Percentiles rank a stretch among this genome's conserved stretches.
These are phyloP conservation scores for Regulus satrapa DNA, from an alignment of 2,113 vertebrate genomes.

Conservation along the genomic window DNA sequence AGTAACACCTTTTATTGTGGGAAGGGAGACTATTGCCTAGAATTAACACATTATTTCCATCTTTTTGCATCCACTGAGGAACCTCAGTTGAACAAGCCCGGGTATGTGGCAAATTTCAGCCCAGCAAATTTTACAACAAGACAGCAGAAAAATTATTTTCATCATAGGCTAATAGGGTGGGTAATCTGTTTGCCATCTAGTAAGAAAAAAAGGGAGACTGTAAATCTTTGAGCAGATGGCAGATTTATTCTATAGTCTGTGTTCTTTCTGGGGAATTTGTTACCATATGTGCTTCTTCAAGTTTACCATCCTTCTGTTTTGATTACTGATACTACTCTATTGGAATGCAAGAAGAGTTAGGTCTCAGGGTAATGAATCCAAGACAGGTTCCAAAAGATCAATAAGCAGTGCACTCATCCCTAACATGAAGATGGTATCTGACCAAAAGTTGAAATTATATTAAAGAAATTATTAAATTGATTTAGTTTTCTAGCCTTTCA, in stretches of 20 bases:
- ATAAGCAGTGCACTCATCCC: background rate
- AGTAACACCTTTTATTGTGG: background rate
- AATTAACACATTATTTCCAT: background rate
- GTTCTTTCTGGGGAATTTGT: slow-evolving; percentile 23
- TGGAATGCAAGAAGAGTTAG: background rate
- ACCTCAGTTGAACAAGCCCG: background rate
- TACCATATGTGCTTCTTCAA: background rate
- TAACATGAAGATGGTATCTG: background rate
- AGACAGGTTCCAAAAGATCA: background rate
- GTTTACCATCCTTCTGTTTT: slow-evolving; percentile 14
- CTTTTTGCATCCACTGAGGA: background rate
- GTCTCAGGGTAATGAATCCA: background rate
- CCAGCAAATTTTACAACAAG: background rate
- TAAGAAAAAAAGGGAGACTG: background rate
- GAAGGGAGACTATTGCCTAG: background rate
- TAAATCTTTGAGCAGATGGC: slow-evolving; percentile 25
- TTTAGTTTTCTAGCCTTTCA: background rate
- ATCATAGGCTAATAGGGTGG: background rate
- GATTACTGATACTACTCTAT: background rate
- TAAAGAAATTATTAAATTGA: background rate
- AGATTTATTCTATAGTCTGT: slow-evolving; percentile 5
- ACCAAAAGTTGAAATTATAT: background rate
- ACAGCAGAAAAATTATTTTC: background rate
- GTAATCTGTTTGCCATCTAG: slow-evolving; percentile 12
- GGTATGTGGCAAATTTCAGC: background rate